A percentile compares a stretch with the other conserved stretches of the same genome.
phyloP scores from a whole-genome alignment of 2,113 vertebrate species.

The Ochotona princeps region DNA sequence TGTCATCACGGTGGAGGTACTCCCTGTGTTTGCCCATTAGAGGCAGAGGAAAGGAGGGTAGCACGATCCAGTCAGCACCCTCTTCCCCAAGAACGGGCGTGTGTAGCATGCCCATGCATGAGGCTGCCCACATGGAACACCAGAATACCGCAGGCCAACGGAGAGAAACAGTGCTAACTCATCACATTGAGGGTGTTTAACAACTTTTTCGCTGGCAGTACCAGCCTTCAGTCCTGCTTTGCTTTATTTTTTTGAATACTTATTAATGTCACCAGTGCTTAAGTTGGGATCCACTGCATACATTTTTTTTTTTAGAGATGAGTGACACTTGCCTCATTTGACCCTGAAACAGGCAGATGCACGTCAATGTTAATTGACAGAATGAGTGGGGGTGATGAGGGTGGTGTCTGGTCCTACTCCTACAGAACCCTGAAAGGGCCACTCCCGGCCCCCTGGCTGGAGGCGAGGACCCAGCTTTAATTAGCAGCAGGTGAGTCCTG shows the following conservation, averaged over 20 bases:
- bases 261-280: constrained; percentile 64
- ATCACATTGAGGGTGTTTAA: constrained; percentile 46
- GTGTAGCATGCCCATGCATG: background rate
- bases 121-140: background rate
- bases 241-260: constrained; percentile 61
- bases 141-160: background rate
- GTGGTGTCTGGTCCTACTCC: background rate
- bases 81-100: background rate
- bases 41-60: background rate
- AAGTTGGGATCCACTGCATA: constrained; percentile 53
- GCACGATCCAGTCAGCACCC: background rate
- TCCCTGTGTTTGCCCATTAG: background rate
- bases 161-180: constrained; percentile 38
- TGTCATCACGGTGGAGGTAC: rapidly evolving
- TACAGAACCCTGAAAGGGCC: constrained; percentile 39
- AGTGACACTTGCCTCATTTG: constrained; percentile 58
- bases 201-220: constrained; percentile 6
- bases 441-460: background rate
- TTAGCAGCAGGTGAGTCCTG: constrained; percentile 72
- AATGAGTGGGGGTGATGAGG: constrained; percentile 59
- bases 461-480: constrained; percentile 55
- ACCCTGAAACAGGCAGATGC: constrained; percentile 68
- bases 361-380: constrained; percentile 77
- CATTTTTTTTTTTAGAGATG: background rate
- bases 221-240: constrained; percentile 47